Percentiles rank a stretch among this genome's conserved stretches.
These are phyloP conservation scores for Calyptomena viridis DNA, from an alignment of 2,113 vertebrate genomes.

Conservation along the genomic window DNA sequence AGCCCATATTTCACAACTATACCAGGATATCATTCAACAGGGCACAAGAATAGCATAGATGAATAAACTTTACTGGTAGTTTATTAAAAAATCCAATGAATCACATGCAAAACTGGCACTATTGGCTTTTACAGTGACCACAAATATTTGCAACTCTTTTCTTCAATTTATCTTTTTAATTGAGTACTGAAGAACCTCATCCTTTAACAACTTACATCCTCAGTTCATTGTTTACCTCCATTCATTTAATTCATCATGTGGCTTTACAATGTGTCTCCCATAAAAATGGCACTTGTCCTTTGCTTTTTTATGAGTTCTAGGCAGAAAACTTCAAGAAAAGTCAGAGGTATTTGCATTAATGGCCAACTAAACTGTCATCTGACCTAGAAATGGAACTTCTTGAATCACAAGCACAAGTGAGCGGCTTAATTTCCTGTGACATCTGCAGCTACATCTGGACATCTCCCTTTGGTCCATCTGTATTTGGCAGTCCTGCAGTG, in stretches of 20 bases:
- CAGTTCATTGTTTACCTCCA: neutral
- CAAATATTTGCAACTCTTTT: neutral
- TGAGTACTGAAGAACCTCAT: neutral
- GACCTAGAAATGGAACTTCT: conserved; percentile 35
- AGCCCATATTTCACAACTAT: neutral
- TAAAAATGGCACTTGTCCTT: neutral
- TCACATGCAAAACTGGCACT: neutral
- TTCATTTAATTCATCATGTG: neutral
- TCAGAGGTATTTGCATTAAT: conserved; percentile 1
- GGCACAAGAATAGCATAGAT: neutral
- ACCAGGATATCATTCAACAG: neutral
- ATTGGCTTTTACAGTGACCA: neutral
- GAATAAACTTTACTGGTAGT: neutral
- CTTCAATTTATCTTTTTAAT: neutral
- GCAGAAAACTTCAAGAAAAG: conserved; percentile 11
- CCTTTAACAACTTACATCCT: neutral
- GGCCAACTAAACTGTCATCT: neutral
- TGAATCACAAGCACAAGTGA: neutral
- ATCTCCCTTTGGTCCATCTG: neutral
- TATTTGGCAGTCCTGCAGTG: neutral
- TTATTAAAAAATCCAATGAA: neutral
- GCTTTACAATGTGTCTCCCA: neutral
- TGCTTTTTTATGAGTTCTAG: neutral
- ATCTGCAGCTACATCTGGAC: conserved; percentile 40
- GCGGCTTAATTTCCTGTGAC: neutral